Evolutionary conservation across 37 sponge, comb jelly and placozoan species (phyloP), one percentile per base, ranked within the genome.

Genomic region (Corticium candelabrum): DNA sequence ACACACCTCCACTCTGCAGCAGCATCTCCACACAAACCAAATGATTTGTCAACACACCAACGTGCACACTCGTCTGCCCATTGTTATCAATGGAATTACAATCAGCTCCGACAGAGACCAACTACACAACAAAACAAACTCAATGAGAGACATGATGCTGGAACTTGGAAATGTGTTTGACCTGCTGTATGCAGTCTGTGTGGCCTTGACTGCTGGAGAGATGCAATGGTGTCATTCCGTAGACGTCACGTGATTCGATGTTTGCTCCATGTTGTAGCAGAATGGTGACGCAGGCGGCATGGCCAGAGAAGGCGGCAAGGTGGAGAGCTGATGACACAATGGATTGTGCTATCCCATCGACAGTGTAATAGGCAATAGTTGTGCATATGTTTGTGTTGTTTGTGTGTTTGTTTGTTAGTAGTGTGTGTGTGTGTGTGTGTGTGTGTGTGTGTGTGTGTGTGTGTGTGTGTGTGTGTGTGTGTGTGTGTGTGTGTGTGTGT

Each of bases 281-380:
- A 11, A 21, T 21, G 11, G 11, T 50, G 15, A 50, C 62, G 62
- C 62, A 50, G 15, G 21, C 11, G 21, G 62, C 62, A 21, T 50
- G 62, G 21, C 62, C 62, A 21, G 11, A 27, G 21, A 50, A 21
- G 15, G 62, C 11, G 62, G 62, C 62, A 21, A 50, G 15, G 62
- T 50, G 62, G 21, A 50, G 62, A 50, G 62, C 62, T 50, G 62
- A n/a, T n/a, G n/a, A n/a, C n/a, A n/a, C n/a, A n/a, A n/a, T n/a
- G n/a, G n/a, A n/a, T n/a, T n/a, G n/a, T n/a, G n/a, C n/a, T n/a
- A n/a, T n/a, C n/a, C n/a, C n/a, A n/a, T n/a, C n/a, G n/a, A n/a
- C n/a, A n/a, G n/a, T n/a, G n/a, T n/a, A n/a, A n/a, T n/a, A n/a
- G n/a, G n/a, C n/a, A n/a, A n/a, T n/a, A n/a, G n/a, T n/a, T n/a